Evolutionary conservation across 2,797 vertebrate genomes (phyloP).

Genomic region (Scyliorhinus canicula): DNA sequence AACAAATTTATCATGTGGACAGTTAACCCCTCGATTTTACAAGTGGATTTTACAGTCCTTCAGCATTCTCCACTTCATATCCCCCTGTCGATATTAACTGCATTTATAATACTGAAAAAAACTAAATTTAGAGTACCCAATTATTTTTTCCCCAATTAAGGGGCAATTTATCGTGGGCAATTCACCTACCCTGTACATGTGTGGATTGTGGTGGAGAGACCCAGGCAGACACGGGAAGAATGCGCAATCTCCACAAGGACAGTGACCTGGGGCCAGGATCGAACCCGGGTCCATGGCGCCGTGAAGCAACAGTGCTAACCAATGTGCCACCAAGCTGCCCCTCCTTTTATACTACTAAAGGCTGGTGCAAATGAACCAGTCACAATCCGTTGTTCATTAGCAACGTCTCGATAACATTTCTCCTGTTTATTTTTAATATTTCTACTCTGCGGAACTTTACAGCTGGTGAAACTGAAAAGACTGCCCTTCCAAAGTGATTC

Average conservation of each 20-base stretch:
- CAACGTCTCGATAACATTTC: not conserved
- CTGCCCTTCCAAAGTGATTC: not conserved
- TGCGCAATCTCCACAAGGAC: no score
- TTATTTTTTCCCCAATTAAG: no score
- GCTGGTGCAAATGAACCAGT: not conserved
- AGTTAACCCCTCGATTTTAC: not conserved
- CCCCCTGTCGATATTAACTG: no score
- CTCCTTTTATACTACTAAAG: not conserved
- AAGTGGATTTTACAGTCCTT: not conserved
- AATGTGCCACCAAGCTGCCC: no score
- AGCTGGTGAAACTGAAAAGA: not conserved
- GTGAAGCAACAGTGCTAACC: no score
- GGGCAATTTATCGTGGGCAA: no score
- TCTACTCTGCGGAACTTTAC: not conserved
- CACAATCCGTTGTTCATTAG: not conserved
- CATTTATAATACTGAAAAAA: not conserved
- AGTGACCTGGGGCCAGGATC: no score
- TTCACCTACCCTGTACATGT: no score
- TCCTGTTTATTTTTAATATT: not conserved
- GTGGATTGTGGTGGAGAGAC: no score
- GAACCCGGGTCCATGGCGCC: no score
- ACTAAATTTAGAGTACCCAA: no score
- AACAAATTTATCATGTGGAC: not conserved
- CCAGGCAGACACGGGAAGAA: no score
- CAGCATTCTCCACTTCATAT: not conserved